Percentiles rank a stretch among this genome's conserved stretches.
Conservation (phyloP, 2,888 invertebrate genomes). For the Mesorhabditis spiculigera region DNA sequence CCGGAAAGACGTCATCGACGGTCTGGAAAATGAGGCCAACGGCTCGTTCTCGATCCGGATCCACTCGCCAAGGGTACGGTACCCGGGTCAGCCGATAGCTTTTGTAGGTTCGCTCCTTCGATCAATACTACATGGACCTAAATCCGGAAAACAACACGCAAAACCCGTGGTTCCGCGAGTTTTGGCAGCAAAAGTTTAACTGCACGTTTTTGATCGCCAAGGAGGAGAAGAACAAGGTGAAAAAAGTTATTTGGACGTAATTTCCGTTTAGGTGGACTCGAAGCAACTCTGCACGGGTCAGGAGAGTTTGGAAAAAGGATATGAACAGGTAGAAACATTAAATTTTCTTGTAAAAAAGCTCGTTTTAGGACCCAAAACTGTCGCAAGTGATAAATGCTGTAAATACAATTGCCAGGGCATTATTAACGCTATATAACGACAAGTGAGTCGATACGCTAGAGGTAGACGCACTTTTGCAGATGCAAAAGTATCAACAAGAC, state of each 20-base stretch:
- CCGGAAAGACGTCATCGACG: conserved; percentile 70
- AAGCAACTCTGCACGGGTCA: conserved; percentile 46
- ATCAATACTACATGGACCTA: conserved; percentile 71
- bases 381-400: conserved; percentile 77
- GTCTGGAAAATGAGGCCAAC: conserved; percentile 69
- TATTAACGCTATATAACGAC: conserved; percentile 71
- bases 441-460: conserved; percentile 19
- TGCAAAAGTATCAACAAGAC: conserved; percentile 54
- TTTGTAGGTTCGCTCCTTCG: conserved; percentile 59
- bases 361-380: conserved; percentile 72
- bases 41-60: conserved; percentile 75
- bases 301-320: conserved; percentile 50
- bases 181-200: conserved; percentile 74
- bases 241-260: not conserved
- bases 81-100: not conserved
- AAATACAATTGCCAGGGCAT: conserved; percentile 73
- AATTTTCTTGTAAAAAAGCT: not conserved
- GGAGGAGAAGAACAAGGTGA: conserved; percentile 41
- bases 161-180: conserved; percentile 75
- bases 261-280: no score
- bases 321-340: conserved; percentile 39
- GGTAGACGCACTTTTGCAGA: not conserved
- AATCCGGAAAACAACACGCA: conserved; percentile 69
- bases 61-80: conserved; percentile 70
- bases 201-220: conserved; percentile 39